Base-by-base conservation (phyloP, 2,888 invertebrate genomes). In the Scaptodrosophila latifasciaeformis region DNA sequence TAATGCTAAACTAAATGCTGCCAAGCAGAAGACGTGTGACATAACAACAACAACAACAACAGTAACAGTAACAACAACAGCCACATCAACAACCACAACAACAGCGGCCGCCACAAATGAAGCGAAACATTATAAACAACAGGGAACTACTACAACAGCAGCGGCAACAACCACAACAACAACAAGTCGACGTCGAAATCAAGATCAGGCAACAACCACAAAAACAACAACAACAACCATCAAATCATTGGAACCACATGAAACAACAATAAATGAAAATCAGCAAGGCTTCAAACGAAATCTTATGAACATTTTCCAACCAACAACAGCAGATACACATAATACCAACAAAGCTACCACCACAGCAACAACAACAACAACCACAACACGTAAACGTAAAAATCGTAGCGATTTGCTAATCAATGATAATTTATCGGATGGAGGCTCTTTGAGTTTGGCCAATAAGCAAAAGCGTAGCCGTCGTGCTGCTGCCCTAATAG, bases 1-100 rank as follows among this genome's bases (percentile, higher is more conserved):
- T 67, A 70, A 65, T 51, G 70, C 61, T 63, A 82, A 82, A 67
- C 61, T 59, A 62, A 83, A 77, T 70, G 59, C 53, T 39, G 75
- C 78, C 53, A 60, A 59, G 49, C 63, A 56, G 53, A 77, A 68
- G 64, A 18, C 52, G 46, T 40, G 29, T 48, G 61, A 50, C 63
- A 66, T 68, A 37, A 40, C 58, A 15, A 44, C 44, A 45, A 37
- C 59, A 52, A 61, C 64, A 54, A 56, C 62, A 58, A 59, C 63
- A 53, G 54, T 53, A 9, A 59, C 67, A 54, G 50, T 52, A 54
- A 39, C 51, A 46, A 55, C 61, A 63, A 54, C 59, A 61, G 53
- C 57, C 34, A 12, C 51, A 31, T 10, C 31, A 19, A 29, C 47
- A n/a, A n/a, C n/a, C n/a, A n/a, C n/a, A n/a, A n/a, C n/a, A n/a